Evolutionary conservation across 2,113 vertebrate genomes (phyloP).

Genomic region (Lampris incognitus): DNA sequence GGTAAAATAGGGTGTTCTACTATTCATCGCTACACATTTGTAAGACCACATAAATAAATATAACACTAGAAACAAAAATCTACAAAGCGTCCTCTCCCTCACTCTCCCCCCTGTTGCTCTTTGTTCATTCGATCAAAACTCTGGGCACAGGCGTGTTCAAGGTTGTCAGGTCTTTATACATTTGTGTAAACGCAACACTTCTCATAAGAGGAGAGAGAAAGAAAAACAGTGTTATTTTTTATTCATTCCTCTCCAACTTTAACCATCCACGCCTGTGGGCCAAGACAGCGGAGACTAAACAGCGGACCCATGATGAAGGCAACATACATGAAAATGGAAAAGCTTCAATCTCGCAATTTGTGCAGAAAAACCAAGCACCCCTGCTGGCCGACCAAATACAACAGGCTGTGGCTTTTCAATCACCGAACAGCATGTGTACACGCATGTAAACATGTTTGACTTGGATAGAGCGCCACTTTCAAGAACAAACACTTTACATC

Average conservation of each 20-base stretch:
- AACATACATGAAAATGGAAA: slow-evolving; percentile 26
- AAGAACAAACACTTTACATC: slow-evolving; percentile 5
- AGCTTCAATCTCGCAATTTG: slow-evolving; percentile 13
- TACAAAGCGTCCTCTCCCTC: slow-evolving; percentile 1
- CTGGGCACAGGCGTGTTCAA: slow-evolving; percentile 16
- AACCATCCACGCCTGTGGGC: slow-evolving; percentile 24
- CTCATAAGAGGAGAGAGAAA: slow-evolving; percentile 29
- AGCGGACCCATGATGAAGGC: slow-evolving; percentile 21
- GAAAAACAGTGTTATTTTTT: slow-evolving; percentile 61
- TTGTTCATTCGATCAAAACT: slow-evolving; percentile 7
- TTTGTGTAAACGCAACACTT: slow-evolving; percentile 46
- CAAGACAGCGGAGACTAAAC: slow-evolving; percentile 24
- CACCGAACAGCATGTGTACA: neutral
- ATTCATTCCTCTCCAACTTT: slow-evolving; percentile 46
- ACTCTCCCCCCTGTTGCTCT: slow-evolving; percentile 12
- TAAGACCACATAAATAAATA: neutral
- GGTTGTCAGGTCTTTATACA: slow-evolving; percentile 44
- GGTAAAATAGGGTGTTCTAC: slow-evolving; percentile 50
- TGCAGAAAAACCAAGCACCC: slow-evolving; percentile 29
- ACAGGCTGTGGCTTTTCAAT: slow-evolving; percentile 17
- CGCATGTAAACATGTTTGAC: slow-evolving; percentile 30
- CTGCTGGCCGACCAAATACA: slow-evolving; percentile 10
- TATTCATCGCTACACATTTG: neutral
- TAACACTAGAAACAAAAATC: neutral
- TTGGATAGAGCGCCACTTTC: slow-evolving; percentile 29